phyloP scores from a whole-genome alignment of 2,797 vertebrate genomes.

The Carcharodon carcharias region DNA sequence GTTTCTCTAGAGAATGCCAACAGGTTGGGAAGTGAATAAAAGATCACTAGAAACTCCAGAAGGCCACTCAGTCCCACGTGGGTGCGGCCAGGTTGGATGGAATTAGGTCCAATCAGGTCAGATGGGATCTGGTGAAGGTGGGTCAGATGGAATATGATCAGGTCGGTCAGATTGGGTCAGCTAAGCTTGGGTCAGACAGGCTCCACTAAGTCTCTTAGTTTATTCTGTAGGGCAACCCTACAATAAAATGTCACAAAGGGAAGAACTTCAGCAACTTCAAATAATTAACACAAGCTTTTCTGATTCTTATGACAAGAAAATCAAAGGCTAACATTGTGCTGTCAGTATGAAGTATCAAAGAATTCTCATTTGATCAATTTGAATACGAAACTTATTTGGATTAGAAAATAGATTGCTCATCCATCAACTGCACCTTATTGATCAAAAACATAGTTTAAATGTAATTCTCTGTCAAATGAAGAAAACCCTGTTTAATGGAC shows the following conservation, averaged over 20 bases:
- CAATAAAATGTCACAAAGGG: neutral
- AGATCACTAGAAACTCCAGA: neutral
- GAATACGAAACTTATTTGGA: neutral
- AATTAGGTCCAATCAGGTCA: too few species aligned
- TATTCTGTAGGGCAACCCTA: neutral
- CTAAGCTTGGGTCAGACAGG: neutral
- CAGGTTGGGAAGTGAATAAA: neutral
- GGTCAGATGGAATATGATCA: neutral
- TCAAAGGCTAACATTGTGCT: neutral
- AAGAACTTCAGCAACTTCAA: neutral
- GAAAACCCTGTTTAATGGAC: neutral
- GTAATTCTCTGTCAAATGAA: neutral
- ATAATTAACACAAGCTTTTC: neutral
- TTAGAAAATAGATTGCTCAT: conserved; percentile 17
- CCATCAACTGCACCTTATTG: conserved; percentile 5
- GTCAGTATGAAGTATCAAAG: neutral
- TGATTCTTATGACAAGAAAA: neutral
- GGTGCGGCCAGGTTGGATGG: too few species aligned
- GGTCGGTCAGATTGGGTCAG: neutral
- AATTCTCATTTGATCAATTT: neutral
- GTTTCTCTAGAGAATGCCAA: neutral
- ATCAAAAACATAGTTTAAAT: conserved; percentile 23
- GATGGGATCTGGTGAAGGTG: neutral
- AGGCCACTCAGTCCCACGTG: neutral
- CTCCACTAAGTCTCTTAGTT: neutral